phyloP scores from a whole-genome alignment of 2,113 vertebrate genomes.

The Pogona vitticeps region DNA sequence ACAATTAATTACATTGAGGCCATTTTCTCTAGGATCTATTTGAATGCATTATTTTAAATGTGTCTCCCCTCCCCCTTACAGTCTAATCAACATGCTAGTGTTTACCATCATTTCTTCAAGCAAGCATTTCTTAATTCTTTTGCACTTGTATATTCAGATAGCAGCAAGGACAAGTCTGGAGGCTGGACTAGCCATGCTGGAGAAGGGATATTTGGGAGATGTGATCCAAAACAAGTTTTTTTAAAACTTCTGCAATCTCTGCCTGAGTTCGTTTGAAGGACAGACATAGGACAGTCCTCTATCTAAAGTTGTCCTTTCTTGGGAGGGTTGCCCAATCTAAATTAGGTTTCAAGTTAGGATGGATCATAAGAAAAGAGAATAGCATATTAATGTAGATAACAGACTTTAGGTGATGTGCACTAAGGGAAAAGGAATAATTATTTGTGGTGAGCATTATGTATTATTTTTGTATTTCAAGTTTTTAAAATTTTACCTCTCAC shows the following conservation, averaged over 20 bases:
- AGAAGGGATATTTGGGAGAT: no score
- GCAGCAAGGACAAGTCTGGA: background rate
- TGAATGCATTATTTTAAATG: constrained; percentile 49
- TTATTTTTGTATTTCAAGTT: no score
- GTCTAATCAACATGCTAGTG: constrained; percentile 42
- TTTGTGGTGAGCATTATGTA: no score
- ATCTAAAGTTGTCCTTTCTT: background rate
- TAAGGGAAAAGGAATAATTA: no score
- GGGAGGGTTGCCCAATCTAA: background rate
- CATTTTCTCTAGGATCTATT: constrained; percentile 40
- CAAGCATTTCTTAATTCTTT: constrained; percentile 47
- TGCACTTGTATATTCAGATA: background rate
- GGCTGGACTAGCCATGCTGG: no score
- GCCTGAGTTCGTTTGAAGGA: background rate
- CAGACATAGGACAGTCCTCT: background rate
- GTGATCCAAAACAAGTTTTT: no score
- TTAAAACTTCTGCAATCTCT: background rate
- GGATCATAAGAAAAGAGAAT: no score
- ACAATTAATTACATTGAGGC: constrained; percentile 48
- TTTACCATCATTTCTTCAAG: constrained; percentile 65
- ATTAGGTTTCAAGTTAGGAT: no score
- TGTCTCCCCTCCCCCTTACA: constrained; percentile 27
- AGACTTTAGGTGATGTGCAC: no score
- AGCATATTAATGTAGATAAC: no score
- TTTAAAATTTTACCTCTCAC: no score